Evolutionary conservation across 2,888 invertebrate genomes (phyloP), one percentile per base, ranked within the genome.

Genomic region (Tachina lurida): DNA sequence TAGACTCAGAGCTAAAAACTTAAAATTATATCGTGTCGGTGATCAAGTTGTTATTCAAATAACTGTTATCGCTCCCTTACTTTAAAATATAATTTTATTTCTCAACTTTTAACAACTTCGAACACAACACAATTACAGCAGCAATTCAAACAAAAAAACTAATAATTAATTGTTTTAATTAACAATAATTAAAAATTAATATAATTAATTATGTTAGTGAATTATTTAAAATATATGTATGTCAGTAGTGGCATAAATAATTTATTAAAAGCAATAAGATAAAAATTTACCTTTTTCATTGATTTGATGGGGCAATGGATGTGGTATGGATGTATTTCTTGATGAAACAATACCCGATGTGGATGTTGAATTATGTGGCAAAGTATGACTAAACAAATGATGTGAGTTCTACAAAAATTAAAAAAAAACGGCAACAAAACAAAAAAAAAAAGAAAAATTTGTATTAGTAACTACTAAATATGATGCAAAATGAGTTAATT

Each of bases 311-410:
- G 91, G 93, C 88, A 91, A 90, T 90, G 92, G 94, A 92, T 93
- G 94, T 88, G 93, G 91, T 88, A 93, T 91, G 87, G 93, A 92
- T 79, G 92, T 92, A 88, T 93, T 93, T 78, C 93, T 88, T 45
- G 93, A 89, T 81, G 92, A 90, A 84, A 93, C 89, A 78, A 91
- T 89, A 77, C 87, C 88, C 31, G 86, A 76, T 73, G 84, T 73
- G 67, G 78, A 67, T 71, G 88, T 88, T 49, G 88, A 71, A 58
- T 89, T 89, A 68, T 90, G 89, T 19, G 91, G 92, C 88, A 93
- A 87, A 17, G 91, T 92, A 71, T 92, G 92, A 88, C 89, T 90
- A 73, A 90, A 90, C 86, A 88, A 89, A 87, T 90, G 90, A 86
- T 90, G 90, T 47, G 88, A 87, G 84, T 90, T 90, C 90, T 91